These are phyloP conservation scores for Hylomyscus alleni DNA, from an alignment of 2,797 vertebrate species.

Conservation along the genomic window DNA sequence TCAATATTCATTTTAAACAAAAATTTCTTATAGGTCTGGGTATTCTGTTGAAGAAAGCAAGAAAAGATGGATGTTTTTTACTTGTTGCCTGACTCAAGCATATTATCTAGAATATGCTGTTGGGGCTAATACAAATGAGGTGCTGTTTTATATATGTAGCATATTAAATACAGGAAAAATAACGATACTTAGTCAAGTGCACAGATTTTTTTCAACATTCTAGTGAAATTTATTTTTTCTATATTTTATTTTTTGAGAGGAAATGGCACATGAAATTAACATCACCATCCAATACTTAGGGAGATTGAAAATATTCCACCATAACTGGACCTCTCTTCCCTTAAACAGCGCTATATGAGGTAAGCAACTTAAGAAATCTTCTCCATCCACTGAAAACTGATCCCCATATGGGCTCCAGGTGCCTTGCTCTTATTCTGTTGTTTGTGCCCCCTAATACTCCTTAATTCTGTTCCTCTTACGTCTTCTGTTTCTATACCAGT, in stretches of 20 bases:
- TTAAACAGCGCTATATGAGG: background rate
- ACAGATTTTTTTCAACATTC: background rate
- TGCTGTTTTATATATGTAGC: background rate
- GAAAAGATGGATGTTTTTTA: conserved; percentile 7
- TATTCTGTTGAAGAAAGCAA: conserved; percentile 35
- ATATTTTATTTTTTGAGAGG: conserved; percentile 64
- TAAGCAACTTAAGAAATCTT: background rate
- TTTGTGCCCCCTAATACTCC: background rate
- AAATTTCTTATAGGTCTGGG: background rate
- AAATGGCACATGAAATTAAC: conserved; percentile 73
- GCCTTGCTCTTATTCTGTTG: background rate
- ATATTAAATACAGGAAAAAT: conserved; percentile 55
- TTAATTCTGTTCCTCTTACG: background rate
- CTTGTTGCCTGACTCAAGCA: background rate
- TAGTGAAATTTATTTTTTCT: conserved; percentile 59
- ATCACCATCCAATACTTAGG: background rate
- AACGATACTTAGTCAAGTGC: conserved; percentile 37
- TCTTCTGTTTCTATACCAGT: background rate
- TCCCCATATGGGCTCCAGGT: background rate
- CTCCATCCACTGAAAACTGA: background rate
- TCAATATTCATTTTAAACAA: background rate
- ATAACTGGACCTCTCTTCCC: background rate
- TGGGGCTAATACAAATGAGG: background rate
- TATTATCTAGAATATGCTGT: conserved; percentile 46
- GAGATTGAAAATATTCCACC: conserved; percentile 13